Evolutionary conservation across 2,113 vertebrate genomes (phyloP).

Genomic region (Eulemur macaco): DNA sequence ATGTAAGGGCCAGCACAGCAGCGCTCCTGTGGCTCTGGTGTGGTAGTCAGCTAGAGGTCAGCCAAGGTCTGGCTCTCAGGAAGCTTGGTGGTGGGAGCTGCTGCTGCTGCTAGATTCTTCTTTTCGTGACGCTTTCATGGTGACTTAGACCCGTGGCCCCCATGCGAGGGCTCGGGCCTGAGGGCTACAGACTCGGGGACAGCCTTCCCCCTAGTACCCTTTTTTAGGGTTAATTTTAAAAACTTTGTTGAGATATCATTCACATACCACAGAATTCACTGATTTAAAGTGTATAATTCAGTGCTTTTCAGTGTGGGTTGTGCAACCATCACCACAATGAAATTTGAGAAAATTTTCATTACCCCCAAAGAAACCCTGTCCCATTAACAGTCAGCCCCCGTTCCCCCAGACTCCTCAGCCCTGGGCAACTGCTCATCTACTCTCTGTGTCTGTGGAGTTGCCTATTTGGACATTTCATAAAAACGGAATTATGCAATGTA

Average conservation of each 20-base stretch:
- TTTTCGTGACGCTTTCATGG: neutral
- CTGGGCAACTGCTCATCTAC: too few relatives aligned
- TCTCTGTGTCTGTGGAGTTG: neutral
- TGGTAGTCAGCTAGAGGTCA: neutral
- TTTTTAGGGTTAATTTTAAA: neutral
- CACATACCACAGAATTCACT: neutral
- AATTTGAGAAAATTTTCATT: neutral
- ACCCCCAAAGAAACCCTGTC: neutral
- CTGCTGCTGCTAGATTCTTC: neutral
- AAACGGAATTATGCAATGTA: fast-evolving
- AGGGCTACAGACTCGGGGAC: neutral
- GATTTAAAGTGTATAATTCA: neutral
- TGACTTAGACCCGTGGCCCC: too few relatives aligned
- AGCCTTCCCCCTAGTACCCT: neutral
- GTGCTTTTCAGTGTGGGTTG: neutral
- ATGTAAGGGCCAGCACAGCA: neutral
- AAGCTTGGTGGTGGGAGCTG: neutral
- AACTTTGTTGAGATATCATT: neutral
- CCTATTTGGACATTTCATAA: neutral
- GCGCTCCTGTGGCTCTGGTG: fast-evolving
- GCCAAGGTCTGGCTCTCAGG: fast-evolving
- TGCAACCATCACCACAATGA: neutral
- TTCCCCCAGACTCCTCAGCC: neutral
- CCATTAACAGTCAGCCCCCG: neutral
- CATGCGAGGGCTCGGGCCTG: neutral